Base-by-base conservation (phyloP, 1,140 invertebrate species). In the Lasaia peninsularis region DNA sequence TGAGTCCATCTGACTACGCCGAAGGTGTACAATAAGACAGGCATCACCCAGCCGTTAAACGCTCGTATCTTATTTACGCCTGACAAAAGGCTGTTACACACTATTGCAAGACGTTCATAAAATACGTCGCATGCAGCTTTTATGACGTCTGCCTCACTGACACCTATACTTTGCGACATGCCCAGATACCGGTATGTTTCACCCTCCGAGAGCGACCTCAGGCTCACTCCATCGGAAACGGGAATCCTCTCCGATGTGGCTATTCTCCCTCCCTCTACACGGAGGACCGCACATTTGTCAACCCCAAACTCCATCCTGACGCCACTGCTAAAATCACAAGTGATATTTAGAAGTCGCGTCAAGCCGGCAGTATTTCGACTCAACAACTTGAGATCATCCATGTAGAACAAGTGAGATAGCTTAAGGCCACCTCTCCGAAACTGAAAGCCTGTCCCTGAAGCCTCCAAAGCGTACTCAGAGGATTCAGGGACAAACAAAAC, bases 1-100 rank as follows among this genome's bases (percentile, higher is more conserved):
- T 63, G 56, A 52, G 56, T 44, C 56, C 56, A 63, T 11, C 20
- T 59, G 34, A 59, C 33, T 34, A 58, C 44, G 21, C 21, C 21
- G 5, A 24, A 24, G 21, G 21, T 24, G 5, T 24, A 24, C 21
- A 24, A 2, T 2, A 24, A 5, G 21, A 24, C 21, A 24, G 21
- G 21, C 21, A 24, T 24, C 2, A 24, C 21, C 56, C 55, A 62
- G 20, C 35, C 16, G 21, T 62, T 58, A 20, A 20, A 62, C 1
- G 56, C 50, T 1, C 31, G 49, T 5, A 58, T 44, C 12, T 58
- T 62, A 24, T 24, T 24, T 5, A 24, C 34, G n/a, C 34, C 34
- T n/a, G 34, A 35, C n/a, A 35, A 2, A 35, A 12, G 12, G 34
- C 11, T 35, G 3, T 35, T 35, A 35, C 11, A 5, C 21, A 24